Evolutionary conservation across 2,797 vertebrate genomes (phyloP).

Genomic region (Mastacembelus armatus): DNA sequence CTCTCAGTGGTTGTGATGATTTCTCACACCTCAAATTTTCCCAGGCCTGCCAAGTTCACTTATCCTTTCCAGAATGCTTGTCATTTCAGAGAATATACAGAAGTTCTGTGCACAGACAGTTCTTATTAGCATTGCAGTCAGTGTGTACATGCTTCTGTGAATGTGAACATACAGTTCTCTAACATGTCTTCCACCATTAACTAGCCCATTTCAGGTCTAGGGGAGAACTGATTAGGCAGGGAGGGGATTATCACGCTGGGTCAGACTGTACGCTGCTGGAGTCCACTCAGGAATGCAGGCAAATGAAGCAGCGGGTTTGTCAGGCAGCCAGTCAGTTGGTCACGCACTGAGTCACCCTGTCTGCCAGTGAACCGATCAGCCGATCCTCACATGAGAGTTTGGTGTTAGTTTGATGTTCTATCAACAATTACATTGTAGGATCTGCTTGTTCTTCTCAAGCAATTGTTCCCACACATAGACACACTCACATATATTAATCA

Average conservation of each 20-base stretch:
- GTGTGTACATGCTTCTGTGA: conserved; percentile 7
- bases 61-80: neutral
- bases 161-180: conserved; percentile 45
- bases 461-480: conserved; percentile 3
- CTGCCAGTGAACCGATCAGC: conserved; percentile 48
- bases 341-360: conserved; percentile 52
- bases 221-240: conserved; percentile 72
- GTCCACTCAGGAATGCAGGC: conserved; percentile 65
- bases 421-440: conserved; percentile 53
- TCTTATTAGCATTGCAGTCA: conserved; percentile 7
- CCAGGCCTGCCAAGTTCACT: neutral
- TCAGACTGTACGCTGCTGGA: conserved; percentile 70
- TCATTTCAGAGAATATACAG: neutral
- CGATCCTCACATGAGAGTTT: conserved; percentile 54
- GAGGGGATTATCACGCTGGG: conserved; percentile 67
- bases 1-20: conserved; percentile 1
- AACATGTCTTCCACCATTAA: conserved; percentile 22
- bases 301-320: conserved; percentile 43
- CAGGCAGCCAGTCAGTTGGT: conserved; percentile 33
- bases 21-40: conserved; percentile 14
- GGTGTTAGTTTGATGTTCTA: conserved; percentile 51
- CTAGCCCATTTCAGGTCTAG: conserved; percentile 46
- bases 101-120: conserved; percentile 25
- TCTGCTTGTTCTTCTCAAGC: conserved; percentile 22
- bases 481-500: conserved; percentile 5